Evolutionary conservation across 2,888 invertebrate genomes (phyloP), one percentile per base, ranked within the genome.

Genomic region (Metalampra italica): DNA sequence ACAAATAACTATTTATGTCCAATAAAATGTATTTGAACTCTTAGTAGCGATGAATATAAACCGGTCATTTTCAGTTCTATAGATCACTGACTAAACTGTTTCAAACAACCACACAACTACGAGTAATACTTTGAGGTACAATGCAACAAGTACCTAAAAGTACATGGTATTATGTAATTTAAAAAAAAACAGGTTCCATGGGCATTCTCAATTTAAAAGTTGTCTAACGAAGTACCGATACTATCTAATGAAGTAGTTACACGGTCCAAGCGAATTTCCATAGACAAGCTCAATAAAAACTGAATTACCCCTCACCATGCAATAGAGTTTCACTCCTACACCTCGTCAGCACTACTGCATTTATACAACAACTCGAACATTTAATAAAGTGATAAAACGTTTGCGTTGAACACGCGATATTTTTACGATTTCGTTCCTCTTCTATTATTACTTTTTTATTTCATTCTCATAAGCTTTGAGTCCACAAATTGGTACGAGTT

Each of bases 331-430:
- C 46, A 41, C 29, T 43, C n/a, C 51, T 62, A 65, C 65, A 64
- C 62, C 56, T 59, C 55, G 51, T 56, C 51, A 61, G 57, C 56
- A 58, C 46, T 55, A 55, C 58, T 64, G 47, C 55, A 57, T 50
- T 67, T 60, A 62, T 68, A 64, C 68, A 76, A 69, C 71, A 62
- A 72, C 71, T 70, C 55, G 55, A 75, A 72, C 75, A 73, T 78
- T 82, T 80, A 83, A 81, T 82, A 82, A 78, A 79, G 80, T 79
- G 77, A 82, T 84, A 78, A 82, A 82, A 75, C 65, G 71, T 63
- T 76, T 70, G 67, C 64, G 57, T 61, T 60, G 59, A 69, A 68
- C 81, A 82, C 79, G 81, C 82, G 75, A 82, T 75, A 69, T 71
- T 71, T 79, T 80, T 75, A 76, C 70, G 68, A 72, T 69, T 71